phyloP scores from a whole-genome alignment of 1,140 invertebrate genomes.

The Bombus impatiens region DNA sequence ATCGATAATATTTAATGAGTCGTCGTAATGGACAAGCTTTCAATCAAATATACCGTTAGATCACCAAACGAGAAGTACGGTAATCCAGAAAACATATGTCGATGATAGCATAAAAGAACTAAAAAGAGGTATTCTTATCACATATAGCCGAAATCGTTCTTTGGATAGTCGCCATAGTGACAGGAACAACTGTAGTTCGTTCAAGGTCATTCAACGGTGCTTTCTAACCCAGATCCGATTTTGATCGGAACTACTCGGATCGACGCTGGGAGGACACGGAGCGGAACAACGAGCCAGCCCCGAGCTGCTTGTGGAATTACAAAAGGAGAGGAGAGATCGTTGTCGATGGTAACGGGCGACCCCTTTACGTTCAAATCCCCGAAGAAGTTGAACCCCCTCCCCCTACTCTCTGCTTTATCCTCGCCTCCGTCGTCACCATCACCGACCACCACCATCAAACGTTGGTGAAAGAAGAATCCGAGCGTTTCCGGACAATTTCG shows the following conservation, averaged over 20 bases:
- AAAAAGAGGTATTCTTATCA: neutral
- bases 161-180: neutral
- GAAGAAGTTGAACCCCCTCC: slow-evolving; percentile 45
- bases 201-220: slow-evolving; percentile 38
- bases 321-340: slow-evolving; percentile 44
- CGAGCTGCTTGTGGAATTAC: slow-evolving; percentile 54
- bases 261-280: neutral
- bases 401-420: neutral
- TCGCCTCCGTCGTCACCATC: neutral
- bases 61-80: neutral
- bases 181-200: neutral
- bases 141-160: neutral
- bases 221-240: slow-evolving; percentile 49
- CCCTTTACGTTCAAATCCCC: slow-evolving; percentile 64
- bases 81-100: slow-evolving; percentile 7
- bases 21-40: too few relatives aligned
- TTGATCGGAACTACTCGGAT: slow-evolving; percentile 38
- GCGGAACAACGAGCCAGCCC: slow-evolving; percentile 26
- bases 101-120: neutral
- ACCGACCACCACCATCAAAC: neutral
- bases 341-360: slow-evolving; percentile 48
- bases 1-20: too few relatives aligned
- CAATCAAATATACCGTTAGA: neutral
- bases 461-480: slow-evolving; percentile 55
- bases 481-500: slow-evolving; percentile 79